Evolutionary conservation across 1,140 invertebrate species (phyloP).

Genomic region (Choristoneura fumiferana): DNA sequence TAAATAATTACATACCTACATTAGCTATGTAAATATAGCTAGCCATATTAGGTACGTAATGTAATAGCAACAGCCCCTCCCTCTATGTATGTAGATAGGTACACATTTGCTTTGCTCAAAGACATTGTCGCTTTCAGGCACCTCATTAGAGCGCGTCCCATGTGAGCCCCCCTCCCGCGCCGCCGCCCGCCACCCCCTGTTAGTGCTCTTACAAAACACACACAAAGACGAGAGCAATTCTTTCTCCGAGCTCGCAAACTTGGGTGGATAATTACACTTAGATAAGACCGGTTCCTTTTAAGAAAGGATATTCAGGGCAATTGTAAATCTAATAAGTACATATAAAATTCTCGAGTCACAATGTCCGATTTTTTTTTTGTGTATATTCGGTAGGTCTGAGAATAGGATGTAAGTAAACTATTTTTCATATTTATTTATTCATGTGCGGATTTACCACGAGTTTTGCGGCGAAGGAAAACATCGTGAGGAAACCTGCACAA

Average conservation of each 20-base stretch:
- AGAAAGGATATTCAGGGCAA: slow-evolving; percentile 3
- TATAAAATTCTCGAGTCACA: no score
- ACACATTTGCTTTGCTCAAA: slow-evolving; percentile 76
- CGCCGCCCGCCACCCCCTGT: slow-evolving; percentile 24
- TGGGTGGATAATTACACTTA: slow-evolving; percentile 71
- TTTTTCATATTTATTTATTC: no score
- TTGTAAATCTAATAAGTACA: no score
- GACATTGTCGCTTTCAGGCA: slow-evolving; percentile 78
- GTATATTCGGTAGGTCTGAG: no score
- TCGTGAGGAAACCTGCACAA: no score
- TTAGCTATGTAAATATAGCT: slow-evolving; percentile 25
- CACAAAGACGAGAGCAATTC: slow-evolving; percentile 64
- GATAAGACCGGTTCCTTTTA: slow-evolving; percentile 34
- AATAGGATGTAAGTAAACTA: no score
- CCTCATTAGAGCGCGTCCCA: slow-evolving; percentile 76
- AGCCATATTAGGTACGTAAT: slow-evolving; percentile 28
- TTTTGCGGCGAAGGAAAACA: no score
- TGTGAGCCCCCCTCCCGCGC: slow-evolving; percentile 51
- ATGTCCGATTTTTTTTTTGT: no score
- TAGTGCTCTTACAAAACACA: slow-evolving; percentile 34
- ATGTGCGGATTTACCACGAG: no score
- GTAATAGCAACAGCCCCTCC: slow-evolving; percentile 48
- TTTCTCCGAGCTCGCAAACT: slow-evolving; percentile 73
- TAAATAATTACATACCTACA: slow-evolving; percentile 13
- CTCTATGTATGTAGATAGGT: slow-evolving; percentile 70